These are phyloP conservation scores for Synaphobranchus kaupii DNA, from an alignment of 2,797 vertebrate species.

Conservation along the genomic window DNA sequence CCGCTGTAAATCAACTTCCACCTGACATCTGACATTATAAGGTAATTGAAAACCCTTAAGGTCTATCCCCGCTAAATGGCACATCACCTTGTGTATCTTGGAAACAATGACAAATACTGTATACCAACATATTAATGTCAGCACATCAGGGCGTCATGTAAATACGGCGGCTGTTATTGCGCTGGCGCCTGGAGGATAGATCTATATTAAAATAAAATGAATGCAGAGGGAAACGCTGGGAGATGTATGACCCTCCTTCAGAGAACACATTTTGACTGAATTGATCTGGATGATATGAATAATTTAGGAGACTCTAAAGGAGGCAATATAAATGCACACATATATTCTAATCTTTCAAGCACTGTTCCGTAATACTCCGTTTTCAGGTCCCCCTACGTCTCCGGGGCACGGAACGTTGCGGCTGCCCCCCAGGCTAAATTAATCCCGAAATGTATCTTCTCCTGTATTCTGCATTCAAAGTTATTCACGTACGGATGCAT, in stretches of 20 bases:
- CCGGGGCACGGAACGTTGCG: slow-evolving; percentile 51
- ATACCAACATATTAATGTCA: slow-evolving; percentile 58
- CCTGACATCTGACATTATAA: slow-evolving; percentile 62
- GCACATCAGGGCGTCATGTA: slow-evolving; percentile 44
- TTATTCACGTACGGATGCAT: slow-evolving; percentile 70
- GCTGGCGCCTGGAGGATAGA: slow-evolving; percentile 42
- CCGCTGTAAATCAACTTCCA: slow-evolving; percentile 48
- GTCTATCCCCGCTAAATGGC: slow-evolving; percentile 48
- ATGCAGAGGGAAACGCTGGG: slow-evolving; percentile 53
- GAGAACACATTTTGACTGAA: slow-evolving; percentile 65
- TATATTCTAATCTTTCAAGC: slow-evolving; percentile 74
- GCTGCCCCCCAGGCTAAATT: slow-evolving; percentile 61
- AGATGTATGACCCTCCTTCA: slow-evolving; percentile 60
- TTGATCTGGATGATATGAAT: slow-evolving; percentile 77
- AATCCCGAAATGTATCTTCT: slow-evolving; percentile 67
- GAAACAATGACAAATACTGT: slow-evolving; percentile 63
- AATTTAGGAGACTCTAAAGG: slow-evolving; percentile 76
- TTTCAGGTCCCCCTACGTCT: slow-evolving; percentile 50
- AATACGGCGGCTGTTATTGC: slow-evolving; percentile 40
- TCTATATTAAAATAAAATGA: slow-evolving; percentile 74
- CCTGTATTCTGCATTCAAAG: slow-evolving; percentile 63
- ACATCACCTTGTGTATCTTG: slow-evolving; percentile 49
- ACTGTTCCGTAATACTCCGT: slow-evolving; percentile 57
- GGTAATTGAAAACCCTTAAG: slow-evolving; percentile 58
- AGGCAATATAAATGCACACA: slow-evolving; percentile 83